phyloP scores from a whole-genome alignment of 2,888 invertebrate species.

The Drosophila buzzatii region DNA sequence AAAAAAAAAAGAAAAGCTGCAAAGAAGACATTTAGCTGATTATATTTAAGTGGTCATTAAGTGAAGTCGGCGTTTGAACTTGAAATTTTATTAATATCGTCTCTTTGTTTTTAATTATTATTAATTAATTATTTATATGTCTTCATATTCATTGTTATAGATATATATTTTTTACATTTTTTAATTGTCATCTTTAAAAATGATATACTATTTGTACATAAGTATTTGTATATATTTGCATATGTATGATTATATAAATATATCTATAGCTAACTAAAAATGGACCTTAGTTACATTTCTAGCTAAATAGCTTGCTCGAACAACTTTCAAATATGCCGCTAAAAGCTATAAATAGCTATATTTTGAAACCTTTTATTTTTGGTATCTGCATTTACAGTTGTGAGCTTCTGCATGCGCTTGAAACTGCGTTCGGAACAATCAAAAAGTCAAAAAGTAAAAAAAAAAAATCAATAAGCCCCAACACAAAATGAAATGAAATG shows the following conservation, averaged over 20 bases:
- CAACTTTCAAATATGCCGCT: constrained; percentile 14
- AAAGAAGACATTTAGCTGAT: neutral
- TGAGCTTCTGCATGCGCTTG: constrained; percentile 19
- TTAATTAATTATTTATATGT: too few relatives aligned
- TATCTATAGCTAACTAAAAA: neutral
- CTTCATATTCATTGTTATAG: too few relatives aligned
- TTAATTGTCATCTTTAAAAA: too few relatives aligned
- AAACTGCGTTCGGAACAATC: constrained; percentile 50
- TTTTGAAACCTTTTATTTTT: constrained; percentile 4
- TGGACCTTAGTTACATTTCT: neutral
- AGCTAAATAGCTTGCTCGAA: neutral
- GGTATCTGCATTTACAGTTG: constrained; percentile 66
- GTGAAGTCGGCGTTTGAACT: neutral
- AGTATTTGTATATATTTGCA: too few relatives aligned
- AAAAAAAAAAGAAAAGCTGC: neutral
- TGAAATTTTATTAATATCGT: neutral
- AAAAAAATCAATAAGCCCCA: constrained; percentile 60
- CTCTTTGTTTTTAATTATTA: neutral
- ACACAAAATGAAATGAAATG: constrained; percentile 43
- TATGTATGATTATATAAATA: too few relatives aligned
- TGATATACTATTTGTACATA: neutral
- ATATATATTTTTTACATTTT: neutral
- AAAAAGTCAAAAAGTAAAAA: constrained; percentile 67
- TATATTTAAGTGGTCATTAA: neutral
- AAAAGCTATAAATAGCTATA: constrained; percentile 12